A percentile compares a stretch with the other conserved stretches of the same genome.
Evolutionary conservation across 2,888 invertebrate genomes (phyloP).

Genomic region (Calliopum simillimum): DNA sequence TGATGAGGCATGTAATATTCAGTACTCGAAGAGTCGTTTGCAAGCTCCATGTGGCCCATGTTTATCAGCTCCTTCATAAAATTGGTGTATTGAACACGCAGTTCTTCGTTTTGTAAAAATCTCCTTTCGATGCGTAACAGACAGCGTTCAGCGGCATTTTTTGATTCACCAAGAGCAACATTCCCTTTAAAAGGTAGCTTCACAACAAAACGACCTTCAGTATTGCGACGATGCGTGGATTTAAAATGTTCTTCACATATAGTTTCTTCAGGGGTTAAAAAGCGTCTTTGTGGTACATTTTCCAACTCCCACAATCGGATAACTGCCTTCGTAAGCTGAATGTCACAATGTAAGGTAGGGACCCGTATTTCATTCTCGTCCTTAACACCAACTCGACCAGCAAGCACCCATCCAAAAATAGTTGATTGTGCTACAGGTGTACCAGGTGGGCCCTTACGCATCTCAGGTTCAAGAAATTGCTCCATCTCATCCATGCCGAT

Average conservation of each 20-base stretch:
- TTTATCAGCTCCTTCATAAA: constrained; percentile 33
- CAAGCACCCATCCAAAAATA: constrained; percentile 33
- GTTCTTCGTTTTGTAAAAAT: too few species aligned
- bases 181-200: constrained; percentile 35
- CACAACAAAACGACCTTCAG: constrained; percentile 37
- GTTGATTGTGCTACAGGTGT: constrained; percentile 32
- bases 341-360: constrained; percentile 16
- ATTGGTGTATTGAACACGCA: constrained; percentile 12
- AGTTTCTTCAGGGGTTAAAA: constrained; percentile 34
- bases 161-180: constrained; percentile 31
- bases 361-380: neutral
- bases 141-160: too few species aligned
- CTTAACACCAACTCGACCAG: neutral
- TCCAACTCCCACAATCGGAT: constrained; percentile 41
- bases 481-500: constrained; percentile 36
- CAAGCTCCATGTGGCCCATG: constrained; percentile 26
- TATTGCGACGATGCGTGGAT: constrained; percentile 22
- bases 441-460: constrained; percentile 8
- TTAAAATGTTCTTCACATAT: constrained; percentile 38
- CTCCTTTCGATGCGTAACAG: too few species aligned
- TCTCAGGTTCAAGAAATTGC: neutral
- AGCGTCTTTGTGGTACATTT: constrained; percentile 33
- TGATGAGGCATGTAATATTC: constrained; percentile 6
- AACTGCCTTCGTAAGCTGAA: constrained; percentile 10
- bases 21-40: too few species aligned